phyloP scores from a whole-genome alignment of 2,113 vertebrate genomes.

The Terrapene triunguis region DNA sequence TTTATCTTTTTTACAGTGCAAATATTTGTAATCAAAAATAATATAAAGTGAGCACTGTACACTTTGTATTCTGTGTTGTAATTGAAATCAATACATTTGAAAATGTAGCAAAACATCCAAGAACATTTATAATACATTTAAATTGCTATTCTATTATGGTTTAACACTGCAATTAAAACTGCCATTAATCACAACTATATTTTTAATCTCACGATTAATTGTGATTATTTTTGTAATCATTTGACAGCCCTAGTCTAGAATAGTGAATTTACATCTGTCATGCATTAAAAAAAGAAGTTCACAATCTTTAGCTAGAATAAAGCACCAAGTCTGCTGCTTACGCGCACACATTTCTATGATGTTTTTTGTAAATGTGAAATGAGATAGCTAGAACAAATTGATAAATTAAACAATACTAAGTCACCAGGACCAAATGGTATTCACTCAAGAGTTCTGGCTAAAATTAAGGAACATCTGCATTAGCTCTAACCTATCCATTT shows the following conservation, averaged over 20 bases:
- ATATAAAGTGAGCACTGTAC: too few species aligned
- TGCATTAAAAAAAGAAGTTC: background rate
- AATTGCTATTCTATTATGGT: too few species aligned
- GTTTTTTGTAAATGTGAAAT: background rate
- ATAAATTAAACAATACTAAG: background rate
- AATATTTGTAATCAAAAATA: too few species aligned
- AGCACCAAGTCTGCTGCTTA: background rate
- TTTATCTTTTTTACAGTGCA: too few species aligned
- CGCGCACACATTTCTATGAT: background rate
- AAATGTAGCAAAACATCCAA: too few species aligned
- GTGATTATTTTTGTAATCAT: too few species aligned
- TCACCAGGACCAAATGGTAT: background rate
- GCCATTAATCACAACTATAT: too few species aligned
- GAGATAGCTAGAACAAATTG: background rate
- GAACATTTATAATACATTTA: too few species aligned
- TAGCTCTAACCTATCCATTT: background rate
- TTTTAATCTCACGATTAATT: too few species aligned
- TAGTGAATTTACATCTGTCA: background rate
- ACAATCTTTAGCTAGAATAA: background rate
- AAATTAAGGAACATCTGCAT: background rate
- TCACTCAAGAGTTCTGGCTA: background rate
- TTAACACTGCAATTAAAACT: too few species aligned
- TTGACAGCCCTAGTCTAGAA: background rate
- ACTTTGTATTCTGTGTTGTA: too few species aligned
- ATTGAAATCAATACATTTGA: too few species aligned